These are phyloP conservation scores for Apodemus sylvaticus DNA, from an alignment of 2,113 vertebrate species.

Conservation along the genomic window DNA sequence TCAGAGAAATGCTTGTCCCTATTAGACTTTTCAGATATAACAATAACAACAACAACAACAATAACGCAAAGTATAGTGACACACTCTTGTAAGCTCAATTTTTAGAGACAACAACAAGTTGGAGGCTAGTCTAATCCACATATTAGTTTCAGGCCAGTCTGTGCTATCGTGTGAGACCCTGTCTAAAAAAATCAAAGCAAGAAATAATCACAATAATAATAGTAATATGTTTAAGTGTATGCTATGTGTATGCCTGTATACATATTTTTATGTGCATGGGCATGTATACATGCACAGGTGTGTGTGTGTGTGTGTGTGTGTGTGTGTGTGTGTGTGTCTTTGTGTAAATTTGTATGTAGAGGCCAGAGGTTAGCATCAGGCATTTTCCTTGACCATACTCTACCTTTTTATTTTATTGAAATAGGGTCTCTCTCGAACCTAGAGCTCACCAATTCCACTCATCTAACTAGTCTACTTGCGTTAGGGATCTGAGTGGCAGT, in stretches of 20 bases:
- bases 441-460: not conserved
- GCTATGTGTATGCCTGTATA: not conserved
- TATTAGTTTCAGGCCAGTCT: not conserved
- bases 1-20: not conserved
- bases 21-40: conserved; percentile 10
- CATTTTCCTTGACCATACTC: not conserved
- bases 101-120: not conserved
- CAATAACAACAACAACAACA: not conserved
- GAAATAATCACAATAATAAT: not conserved
- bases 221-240: not conserved
- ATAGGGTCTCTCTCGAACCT: not conserved
- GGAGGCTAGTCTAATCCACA: not conserved
- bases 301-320: no score
- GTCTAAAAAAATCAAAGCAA: not conserved
- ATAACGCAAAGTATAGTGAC: not conserved
- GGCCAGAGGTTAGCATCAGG: not conserved
- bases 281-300: no score
- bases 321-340: not conserved
- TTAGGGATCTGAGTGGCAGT: not conserved
- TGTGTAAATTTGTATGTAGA: not conserved
- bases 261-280: not conserved
- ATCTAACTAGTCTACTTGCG: not conserved
- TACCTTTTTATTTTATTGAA: not conserved
- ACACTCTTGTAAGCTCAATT: not conserved
- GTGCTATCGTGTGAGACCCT: not conserved